Base-by-base conservation (phyloP, 2,113 vertebrate species). In the Serilophus lunatus region DNA sequence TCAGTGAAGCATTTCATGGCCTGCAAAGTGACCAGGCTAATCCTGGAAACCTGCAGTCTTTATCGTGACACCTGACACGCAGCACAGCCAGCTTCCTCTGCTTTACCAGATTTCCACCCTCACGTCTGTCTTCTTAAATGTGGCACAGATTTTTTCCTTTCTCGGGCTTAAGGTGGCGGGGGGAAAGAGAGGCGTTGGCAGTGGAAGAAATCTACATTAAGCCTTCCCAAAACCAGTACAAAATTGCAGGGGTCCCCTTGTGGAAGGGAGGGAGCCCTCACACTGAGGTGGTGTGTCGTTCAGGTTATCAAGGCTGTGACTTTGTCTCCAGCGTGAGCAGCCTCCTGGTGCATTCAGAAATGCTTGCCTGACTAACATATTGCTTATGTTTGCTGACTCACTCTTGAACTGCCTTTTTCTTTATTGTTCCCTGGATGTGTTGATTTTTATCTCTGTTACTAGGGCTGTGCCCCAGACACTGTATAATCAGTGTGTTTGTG, bases 361-460 rank as follows among this genome's bases (percentile, higher is more conserved):
- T 2, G n/a, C 63, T 92, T 22, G 45, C 77, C 59, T 82, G 87
- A 51, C 84, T 86, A 80, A 93, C 91, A 50, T 51, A 54, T 4
- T 88, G 83, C 86, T 64, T 38, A 29, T n/a, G 76, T 94, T 71
- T 96, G 94, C 96, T 94, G 90, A 96, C 90, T 97, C 94, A 97
- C n/a, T 90, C 64, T 95, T 85, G 68, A 51, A 77, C 75, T 95
- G 87, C 75, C 94, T 90, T 88, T 74, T 95, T 79, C 81, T 87
- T 66, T 92, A 84, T 51, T 45, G 80, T 86, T 81, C 74, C 75
- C 82, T 91, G 80, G 47, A 40, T 95, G 68, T 82, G 93, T 92
- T 95, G 88, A 92, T 95, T 95, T 95, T 92, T 94, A 88, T 94
- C 95, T 93, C 81, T 80, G 86, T 83, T 94, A 92, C 89, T 79